These are phyloP conservation scores for Zaprionus africanus DNA, from an alignment of 1,140 invertebrate species.

Conservation along the genomic window DNA sequence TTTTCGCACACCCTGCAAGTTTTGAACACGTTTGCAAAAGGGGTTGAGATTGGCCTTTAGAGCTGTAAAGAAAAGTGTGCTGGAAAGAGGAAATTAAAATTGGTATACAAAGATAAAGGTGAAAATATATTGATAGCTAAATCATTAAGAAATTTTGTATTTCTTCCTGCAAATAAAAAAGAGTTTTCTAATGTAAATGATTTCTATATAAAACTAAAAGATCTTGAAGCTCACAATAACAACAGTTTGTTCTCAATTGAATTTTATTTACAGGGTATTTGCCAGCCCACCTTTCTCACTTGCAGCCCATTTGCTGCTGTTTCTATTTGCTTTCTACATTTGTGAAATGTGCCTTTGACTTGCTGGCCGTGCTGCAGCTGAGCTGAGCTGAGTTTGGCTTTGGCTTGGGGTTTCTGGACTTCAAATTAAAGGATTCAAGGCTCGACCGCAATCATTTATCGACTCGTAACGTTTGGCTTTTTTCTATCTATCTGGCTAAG, in stretches of 20 bases:
- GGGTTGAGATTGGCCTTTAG: no score
- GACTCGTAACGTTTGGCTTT: conserved; percentile 62
- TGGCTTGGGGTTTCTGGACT: conserved; percentile 13
- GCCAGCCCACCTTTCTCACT: neutral
- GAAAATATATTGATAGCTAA: no score
- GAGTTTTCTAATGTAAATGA: no score
- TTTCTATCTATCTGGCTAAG: conserved; percentile 72
- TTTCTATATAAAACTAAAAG: no score
- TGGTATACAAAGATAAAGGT: neutral
- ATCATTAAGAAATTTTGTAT: no score
- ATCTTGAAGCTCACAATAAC: neutral
- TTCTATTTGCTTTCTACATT: conserved; percentile 78
- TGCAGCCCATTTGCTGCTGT: conserved; percentile 8
- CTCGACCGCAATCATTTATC: conserved; percentile 80
- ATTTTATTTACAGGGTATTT: neutral
- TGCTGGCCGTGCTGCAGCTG: conserved; percentile 46
- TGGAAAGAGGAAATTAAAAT: neutral
- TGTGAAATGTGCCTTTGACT: conserved; percentile 80
- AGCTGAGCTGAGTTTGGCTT: conserved; percentile 28
- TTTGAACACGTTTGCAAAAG: neutral
- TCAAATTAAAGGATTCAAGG: conserved; percentile 80
- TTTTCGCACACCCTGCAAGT: conserved; percentile 24
- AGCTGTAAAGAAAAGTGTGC: no score
- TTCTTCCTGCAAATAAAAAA: no score
- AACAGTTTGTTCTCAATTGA: neutral